phyloP scores from a whole-genome alignment of 2,797 vertebrate species.

The Euphonia xanthogaster region DNA sequence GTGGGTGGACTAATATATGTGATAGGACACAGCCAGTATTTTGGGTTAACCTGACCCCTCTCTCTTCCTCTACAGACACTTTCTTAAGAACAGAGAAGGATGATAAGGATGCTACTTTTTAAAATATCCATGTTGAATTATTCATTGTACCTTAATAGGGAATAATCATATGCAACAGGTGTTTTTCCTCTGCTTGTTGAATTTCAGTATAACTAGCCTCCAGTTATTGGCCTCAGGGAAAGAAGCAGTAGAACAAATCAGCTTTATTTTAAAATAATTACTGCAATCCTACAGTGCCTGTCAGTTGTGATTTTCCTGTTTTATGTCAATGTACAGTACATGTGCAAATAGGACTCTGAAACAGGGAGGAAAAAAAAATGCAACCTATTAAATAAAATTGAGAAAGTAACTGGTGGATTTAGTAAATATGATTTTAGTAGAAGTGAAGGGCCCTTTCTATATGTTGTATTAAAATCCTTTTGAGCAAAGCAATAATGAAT shows the following conservation, averaged over 20 bases:
- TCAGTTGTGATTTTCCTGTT: constrained; percentile 60
- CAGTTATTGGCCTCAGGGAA: constrained; percentile 56
- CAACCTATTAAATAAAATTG: constrained; percentile 34
- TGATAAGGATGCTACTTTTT: constrained; percentile 20
- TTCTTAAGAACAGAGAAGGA: not conserved
- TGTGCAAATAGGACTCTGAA: constrained; percentile 30
- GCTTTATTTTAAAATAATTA: constrained; percentile 73
- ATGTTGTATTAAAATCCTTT: constrained; percentile 22
- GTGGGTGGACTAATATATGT: not conserved
- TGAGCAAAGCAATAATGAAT: constrained; percentile 50
- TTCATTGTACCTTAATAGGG: constrained; percentile 71
- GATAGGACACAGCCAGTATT: not conserved
- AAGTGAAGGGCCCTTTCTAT: not conserved
- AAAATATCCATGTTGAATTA: constrained; percentile 68
- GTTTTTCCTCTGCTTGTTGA: constrained; percentile 63
- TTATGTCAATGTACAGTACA: constrained; percentile 28
- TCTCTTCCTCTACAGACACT: not conserved
- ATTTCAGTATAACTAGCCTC: constrained; percentile 63
- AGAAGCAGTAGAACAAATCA: constrained; percentile 71
- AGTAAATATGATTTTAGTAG: not conserved
- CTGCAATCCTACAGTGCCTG: constrained; percentile 59
- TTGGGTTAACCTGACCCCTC: not conserved
- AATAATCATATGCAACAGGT: constrained; percentile 73
- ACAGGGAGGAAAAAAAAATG: constrained; percentile 9
- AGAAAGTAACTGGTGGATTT: constrained; percentile 12